Evolutionary conservation across 2,113 vertebrate genomes (phyloP).

Genomic region (Nesospiza acunhae): DNA sequence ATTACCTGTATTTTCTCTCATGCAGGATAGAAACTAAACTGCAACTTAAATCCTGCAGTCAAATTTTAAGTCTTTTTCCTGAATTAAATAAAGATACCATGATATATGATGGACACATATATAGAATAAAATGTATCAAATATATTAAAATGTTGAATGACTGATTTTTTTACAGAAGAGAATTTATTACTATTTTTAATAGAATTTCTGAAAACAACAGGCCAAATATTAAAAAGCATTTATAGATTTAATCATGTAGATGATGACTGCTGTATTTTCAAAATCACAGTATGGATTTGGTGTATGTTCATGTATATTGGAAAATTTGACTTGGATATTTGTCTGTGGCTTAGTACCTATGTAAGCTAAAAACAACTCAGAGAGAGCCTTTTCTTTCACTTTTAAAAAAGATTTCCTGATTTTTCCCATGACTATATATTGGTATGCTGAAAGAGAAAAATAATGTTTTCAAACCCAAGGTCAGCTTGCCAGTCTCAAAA

Average conservation of each 20-base stretch:
- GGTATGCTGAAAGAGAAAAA: neutral
- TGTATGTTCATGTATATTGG: neutral
- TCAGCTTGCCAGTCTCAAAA: neutral
- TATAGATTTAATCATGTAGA: neutral
- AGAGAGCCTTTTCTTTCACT: neutral
- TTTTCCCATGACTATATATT: neutral
- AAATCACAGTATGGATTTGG: neutral
- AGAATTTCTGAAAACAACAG: neutral
- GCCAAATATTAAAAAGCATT: neutral
- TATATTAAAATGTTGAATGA: neutral
- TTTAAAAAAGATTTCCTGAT: neutral
- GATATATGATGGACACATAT: neutral
- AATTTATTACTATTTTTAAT: neutral
- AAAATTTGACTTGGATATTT: neutral
- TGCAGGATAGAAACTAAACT: neutral
- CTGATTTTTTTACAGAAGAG: neutral
- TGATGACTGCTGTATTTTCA: neutral
- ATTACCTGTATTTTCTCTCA: neutral
- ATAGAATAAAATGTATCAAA: neutral
- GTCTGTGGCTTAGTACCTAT: neutral
- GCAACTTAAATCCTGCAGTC: neutral
- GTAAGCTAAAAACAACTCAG: neutral
- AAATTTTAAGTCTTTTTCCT: neutral
- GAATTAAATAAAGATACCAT: neutral
- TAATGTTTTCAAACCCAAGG: neutral